These are phyloP conservation scores for Spheniscus humboldti DNA, from an alignment of 2,797 vertebrate species.

Conservation along the genomic window DNA sequence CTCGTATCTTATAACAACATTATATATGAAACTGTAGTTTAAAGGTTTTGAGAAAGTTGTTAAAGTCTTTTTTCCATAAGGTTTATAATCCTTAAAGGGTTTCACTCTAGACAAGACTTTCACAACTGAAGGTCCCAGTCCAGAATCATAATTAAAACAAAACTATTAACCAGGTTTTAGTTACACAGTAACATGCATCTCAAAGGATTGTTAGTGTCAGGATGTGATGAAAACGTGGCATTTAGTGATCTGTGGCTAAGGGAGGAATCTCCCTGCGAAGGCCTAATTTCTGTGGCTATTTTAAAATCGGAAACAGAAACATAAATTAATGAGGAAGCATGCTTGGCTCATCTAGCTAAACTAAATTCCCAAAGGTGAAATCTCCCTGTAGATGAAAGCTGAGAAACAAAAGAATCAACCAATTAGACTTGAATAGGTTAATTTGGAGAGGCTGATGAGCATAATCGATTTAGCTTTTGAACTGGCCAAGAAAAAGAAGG, in stretches of 20 bases:
- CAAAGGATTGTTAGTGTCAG: neutral
- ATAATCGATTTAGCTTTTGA: constrained; percentile 14
- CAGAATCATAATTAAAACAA: neutral
- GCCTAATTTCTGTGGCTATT: neutral
- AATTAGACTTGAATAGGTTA: constrained; percentile 22
- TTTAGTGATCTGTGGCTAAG: neutral
- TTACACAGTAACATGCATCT: neutral
- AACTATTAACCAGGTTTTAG: neutral
- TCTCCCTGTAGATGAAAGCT: neutral
- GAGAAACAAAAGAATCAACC: constrained; percentile 6
- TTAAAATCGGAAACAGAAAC: neutral
- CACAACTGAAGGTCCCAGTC: neutral
- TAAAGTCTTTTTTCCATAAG: neutral
- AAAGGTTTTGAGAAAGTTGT: neutral
- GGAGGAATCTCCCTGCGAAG: neutral
- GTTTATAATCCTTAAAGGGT: neutral
- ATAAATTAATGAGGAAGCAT: neutral
- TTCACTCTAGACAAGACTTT: neutral
- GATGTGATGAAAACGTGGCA: neutral
- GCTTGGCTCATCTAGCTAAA: neutral
- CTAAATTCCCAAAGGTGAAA: neutral
- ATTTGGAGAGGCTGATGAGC: neutral
- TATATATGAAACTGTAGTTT: neutral
- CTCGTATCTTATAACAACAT: neutral
- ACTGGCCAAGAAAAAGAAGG: neutral